Base-by-base conservation (phyloP, 2,888 invertebrate species). In the Mystacides longicornis region DNA sequence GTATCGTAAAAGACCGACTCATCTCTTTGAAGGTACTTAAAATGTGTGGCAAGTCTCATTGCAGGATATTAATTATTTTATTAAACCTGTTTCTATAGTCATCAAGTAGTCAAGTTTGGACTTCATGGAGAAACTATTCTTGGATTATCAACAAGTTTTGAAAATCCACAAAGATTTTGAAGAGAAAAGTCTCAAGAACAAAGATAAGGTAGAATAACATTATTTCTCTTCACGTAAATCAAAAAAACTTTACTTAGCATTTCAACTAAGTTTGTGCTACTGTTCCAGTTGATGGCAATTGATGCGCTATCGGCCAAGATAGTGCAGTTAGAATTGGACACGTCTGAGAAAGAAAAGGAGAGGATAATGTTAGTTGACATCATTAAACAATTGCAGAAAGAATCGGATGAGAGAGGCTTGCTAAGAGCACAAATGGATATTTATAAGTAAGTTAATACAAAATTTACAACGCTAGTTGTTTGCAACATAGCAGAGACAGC, bases 361-460 rank as follows among this genome's bases (percentile, higher is more conserved):
- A 71, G 73, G 0, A 57, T 67, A 0, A 74, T 73, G 1, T 61
- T 76, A 1, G 64, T 74, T 4, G 73, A 75, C 0, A 48, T 49
- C 1, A 18, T 50, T 19, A 42, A 31, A 5, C 43, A 23, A 18
- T 19, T 57, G 27, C 67, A 66, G 56, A 64, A 64, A 0, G 67
- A 71, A 1, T 67, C 67, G 1, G 80, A 81, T 19, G 74, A 78
- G 47, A 67, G 68, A 0, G 73, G 76, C 1, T 67, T 81, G 31
- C 64, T 83, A 22, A 73, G 71, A 58, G 78, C 80, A 0, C 83
- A 83, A 68, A 71, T 81, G 27, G 72, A 73, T 2, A 58, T 71
- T n/a, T 75, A 73, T 63, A 72, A 68, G 75, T 75, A 57, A 51
- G 45, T 18, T 7, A 3, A 37, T n/a, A n/a, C n/a, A n/a, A n/a